A percentile compares a stretch with the other conserved stretches of the same genome.
Conservation (phyloP, 2,113 vertebrate genomes). For the Thamnophis sirtalis region DNA sequence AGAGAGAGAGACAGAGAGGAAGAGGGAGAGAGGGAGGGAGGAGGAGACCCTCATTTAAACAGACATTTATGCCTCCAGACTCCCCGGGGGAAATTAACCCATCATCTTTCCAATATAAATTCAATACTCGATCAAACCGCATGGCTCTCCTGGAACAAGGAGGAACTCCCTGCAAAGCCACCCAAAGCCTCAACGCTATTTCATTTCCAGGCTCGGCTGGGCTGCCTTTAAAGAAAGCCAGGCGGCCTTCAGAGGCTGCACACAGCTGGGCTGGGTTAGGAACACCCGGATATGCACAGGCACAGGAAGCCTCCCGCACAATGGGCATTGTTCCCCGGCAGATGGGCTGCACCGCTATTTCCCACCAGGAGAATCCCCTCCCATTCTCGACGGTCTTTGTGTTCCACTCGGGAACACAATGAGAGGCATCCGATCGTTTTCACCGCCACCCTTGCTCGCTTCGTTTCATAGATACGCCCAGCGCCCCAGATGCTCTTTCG, state of each 20-base stretch:
- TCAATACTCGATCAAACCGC: not conserved
- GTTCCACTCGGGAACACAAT: conserved; percentile 22
- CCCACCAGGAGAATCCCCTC: conserved; percentile 27
- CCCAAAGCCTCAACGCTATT: not conserved
- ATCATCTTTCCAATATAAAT: not conserved
- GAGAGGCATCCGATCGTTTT: conserved; percentile 2
- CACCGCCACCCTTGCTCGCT: not conserved
- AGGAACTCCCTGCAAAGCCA: not conserved
- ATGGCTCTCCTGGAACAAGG: not conserved
- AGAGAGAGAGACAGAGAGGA: too few relatives aligned
- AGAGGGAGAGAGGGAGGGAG: too few relatives aligned
- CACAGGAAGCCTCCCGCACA: conserved; percentile 57
- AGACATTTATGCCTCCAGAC: not conserved
- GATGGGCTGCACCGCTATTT: conserved; percentile 45
- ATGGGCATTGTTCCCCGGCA: conserved; percentile 48
- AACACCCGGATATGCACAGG: conserved; percentile 44
- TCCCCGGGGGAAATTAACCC: not conserved
- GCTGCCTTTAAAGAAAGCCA: conserved; percentile 42
- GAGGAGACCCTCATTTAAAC: not conserved
- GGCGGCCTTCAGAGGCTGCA: conserved; percentile 38
- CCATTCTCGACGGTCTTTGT: conserved; percentile 37
- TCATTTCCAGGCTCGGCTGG: conserved; percentile 4
- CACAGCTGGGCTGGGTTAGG: conserved; percentile 27
- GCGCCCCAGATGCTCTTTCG: not conserved
- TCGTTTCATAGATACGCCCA: not conserved